Conservation (phyloP, 2,113 vertebrate genomes). For the Thomomys bottae region DNA sequence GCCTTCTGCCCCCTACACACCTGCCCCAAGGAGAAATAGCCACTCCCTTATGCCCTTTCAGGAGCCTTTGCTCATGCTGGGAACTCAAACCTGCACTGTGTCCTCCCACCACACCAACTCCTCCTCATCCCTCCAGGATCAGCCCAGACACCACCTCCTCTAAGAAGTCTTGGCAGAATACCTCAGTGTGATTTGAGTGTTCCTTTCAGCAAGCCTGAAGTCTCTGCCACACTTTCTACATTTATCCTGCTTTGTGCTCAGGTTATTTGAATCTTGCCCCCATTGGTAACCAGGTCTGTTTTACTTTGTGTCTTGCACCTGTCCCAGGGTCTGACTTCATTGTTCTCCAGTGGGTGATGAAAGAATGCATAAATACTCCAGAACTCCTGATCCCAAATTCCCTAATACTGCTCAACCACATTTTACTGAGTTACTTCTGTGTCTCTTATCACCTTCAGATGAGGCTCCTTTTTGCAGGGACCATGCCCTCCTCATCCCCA, state of each 20-base stretch:
- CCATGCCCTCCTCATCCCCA: not conserved
- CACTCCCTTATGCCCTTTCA: accelerated
- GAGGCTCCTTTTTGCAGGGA: not conserved
- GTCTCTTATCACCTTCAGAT: not conserved
- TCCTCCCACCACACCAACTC: not conserved
- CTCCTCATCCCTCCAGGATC: not conserved
- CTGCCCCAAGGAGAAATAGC: not conserved
- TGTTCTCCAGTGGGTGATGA: too few relatives aligned
- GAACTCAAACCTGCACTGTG: not conserved
- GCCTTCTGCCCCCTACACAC: not conserved
- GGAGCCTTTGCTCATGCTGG: not conserved
- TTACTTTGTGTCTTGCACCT: not conserved
- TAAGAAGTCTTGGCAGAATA: not conserved
- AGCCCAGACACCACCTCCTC: not conserved
- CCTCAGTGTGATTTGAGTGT: not conserved
- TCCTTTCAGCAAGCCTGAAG: not conserved
- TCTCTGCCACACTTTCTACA: not conserved
- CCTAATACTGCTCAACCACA: not conserved
- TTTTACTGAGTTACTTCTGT: not conserved
- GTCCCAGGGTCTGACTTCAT: not conserved
- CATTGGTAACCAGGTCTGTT: not conserved
- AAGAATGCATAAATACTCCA: not conserved
- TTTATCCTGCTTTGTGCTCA: too few relatives aligned
- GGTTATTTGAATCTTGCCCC: not conserved
- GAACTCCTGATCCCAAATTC: not conserved